Conservation (phyloP, 2,113 vertebrate genomes). For the Anthoscopus minutus region DNA sequence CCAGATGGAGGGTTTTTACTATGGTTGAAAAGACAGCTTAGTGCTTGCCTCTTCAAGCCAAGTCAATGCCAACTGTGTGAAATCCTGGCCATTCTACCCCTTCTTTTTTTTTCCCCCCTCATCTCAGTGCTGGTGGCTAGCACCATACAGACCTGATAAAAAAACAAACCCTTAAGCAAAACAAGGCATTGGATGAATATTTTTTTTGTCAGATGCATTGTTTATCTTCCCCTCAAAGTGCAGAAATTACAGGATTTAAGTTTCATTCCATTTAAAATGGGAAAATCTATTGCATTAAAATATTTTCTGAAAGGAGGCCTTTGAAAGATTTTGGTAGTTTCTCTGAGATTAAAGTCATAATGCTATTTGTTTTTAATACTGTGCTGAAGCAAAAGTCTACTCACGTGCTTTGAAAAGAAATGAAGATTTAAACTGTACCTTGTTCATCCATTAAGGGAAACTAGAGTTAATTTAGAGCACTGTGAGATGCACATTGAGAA, state of each 20-base stretch:
- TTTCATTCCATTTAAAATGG: neutral
- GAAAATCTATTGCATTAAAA: neutral
- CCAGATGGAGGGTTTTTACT: constrained; percentile 98
- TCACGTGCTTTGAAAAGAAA: neutral
- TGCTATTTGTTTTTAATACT: neutral
- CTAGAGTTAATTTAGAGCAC: neutral
- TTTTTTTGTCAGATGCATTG: constrained; percentile 70
- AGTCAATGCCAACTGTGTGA: constrained; percentile 98
- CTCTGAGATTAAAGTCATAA: neutral
- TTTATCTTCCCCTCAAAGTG: constrained; percentile 35
- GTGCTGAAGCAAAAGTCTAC: neutral
- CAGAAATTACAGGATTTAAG: neutral
- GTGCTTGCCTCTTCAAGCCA: constrained; percentile 98
- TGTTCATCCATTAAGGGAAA: neutral
- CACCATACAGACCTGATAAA: constrained; percentile 77
- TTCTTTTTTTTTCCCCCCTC: neutral
- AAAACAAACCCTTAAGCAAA: constrained; percentile 78
- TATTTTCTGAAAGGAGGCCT: neutral
- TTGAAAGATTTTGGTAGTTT: neutral
- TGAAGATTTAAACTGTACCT: neutral
- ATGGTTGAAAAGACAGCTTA: constrained; percentile 99
- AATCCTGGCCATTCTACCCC: constrained; percentile 86
- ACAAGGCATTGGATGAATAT: constrained; percentile 76
- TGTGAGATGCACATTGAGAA: neutral
- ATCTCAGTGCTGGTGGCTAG: constrained; percentile 78